Conservation (phyloP, 2,113 vertebrate species). For the Dicerorhinus sumatrensis region DNA sequence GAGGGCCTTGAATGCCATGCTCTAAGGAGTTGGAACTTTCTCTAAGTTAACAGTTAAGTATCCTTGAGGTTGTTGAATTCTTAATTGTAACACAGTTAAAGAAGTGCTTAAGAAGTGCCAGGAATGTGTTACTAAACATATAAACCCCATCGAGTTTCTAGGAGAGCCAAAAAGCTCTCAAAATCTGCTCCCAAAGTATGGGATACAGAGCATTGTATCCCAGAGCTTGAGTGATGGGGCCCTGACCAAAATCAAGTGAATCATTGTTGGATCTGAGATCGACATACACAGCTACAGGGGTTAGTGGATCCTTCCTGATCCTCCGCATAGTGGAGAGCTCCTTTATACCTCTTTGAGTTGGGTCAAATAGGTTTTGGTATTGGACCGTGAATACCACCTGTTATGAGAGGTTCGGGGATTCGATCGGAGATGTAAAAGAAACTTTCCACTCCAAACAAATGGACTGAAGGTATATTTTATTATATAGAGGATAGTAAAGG, state of each 20-base stretch:
- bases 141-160: background rate
- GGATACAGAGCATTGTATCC: background rate
- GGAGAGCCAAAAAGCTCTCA: background rate
- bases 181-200: background rate
- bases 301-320: background rate
- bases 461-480: too few relatives aligned
- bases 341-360: background rate
- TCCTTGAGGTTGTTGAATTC: background rate
- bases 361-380: background rate
- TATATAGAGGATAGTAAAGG: too few relatives aligned
- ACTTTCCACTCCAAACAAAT: too few relatives aligned
- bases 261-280: background rate
- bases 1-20: background rate
- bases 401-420: too few relatives aligned
- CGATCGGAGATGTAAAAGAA: too few relatives aligned
- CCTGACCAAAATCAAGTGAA: background rate
- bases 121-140: background rate
- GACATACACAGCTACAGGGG: background rate
- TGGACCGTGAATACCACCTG: background rate
- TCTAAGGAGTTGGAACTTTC: background rate
- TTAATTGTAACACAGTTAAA: background rate
- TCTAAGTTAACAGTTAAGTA: conserved; percentile 3
- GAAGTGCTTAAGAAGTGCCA: background rate
- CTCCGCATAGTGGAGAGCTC: background rate
- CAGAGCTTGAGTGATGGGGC: background rate